Conservation (phyloP, 2,888 invertebrate species). For the Luffia ferchaultella region DNA sequence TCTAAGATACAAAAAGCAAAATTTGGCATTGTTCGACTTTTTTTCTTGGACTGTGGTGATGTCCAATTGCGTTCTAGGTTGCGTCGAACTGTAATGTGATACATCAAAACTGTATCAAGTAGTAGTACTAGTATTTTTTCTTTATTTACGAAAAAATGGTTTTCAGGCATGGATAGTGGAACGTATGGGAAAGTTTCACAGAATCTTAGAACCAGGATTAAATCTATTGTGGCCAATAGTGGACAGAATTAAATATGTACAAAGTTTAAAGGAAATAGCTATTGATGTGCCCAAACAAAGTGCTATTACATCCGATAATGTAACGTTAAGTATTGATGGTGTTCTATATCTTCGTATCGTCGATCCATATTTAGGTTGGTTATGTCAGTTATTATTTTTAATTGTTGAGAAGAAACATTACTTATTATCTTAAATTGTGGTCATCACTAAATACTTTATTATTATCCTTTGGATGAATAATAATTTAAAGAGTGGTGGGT, state of each 20-base stretch:
- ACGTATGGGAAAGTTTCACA: slow-evolving; percentile 96
- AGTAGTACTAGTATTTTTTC: too few relatives aligned
- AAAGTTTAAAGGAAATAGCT: slow-evolving; percentile 98
- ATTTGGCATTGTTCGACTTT: too few relatives aligned
- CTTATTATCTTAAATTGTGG: background rate
- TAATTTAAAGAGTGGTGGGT: too few relatives aligned
- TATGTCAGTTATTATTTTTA: slow-evolving; percentile 7
- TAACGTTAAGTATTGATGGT: slow-evolving; percentile 95
- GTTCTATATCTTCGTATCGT: slow-evolving; percentile 93
- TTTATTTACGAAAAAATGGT: background rate
- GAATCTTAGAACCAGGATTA: slow-evolving; percentile 93
- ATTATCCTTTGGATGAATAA: background rate
- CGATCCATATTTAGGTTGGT: slow-evolving; percentile 85
- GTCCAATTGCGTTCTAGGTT: too few relatives aligned
- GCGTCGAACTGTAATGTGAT: too few relatives aligned
- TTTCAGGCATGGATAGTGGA: slow-evolving; percentile 95
- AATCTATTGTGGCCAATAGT: slow-evolving; percentile 91
- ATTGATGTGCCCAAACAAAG: slow-evolving; percentile 99
- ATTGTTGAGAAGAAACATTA: background rate
- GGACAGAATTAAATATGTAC: slow-evolving; percentile 96
- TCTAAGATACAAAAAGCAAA: too few relatives aligned
- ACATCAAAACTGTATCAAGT: too few relatives aligned
- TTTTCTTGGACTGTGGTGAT: too few relatives aligned
- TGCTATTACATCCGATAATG: slow-evolving; percentile 98
- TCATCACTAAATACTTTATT: background rate